These are phyloP conservation scores for Podocnemis expansa DNA, from an alignment of 2,113 vertebrate species.

Conservation along the genomic window DNA sequence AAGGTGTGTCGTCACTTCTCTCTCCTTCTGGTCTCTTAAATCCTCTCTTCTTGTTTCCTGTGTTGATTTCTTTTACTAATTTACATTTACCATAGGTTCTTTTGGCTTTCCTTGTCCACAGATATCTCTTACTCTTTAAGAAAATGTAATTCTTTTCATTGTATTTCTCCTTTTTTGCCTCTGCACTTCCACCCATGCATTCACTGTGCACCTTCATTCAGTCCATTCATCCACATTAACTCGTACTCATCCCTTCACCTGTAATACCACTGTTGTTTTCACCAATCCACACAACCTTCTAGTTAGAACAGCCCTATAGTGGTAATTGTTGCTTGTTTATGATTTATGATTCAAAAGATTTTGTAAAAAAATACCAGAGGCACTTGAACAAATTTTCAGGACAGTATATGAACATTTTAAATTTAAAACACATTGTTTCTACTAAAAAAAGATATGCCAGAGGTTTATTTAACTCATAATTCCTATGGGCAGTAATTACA, in stretches of 20 bases:
- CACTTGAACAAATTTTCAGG: too few species aligned
- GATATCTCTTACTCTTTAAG: background rate
- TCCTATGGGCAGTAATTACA: background rate
- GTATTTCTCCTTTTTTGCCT: background rate
- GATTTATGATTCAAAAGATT: too few species aligned
- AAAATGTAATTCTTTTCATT: background rate
- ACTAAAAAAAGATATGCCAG: background rate
- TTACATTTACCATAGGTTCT: background rate
- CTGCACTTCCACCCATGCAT: rapidly evolving
- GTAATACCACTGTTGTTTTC: too few species aligned
- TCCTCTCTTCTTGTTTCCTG: background rate
- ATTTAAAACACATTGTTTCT: background rate
- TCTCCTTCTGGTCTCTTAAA: background rate
- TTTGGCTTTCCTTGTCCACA: background rate
- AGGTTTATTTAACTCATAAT: background rate
- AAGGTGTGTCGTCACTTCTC: background rate
- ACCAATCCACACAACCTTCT: too few species aligned
- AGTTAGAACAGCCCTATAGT: too few species aligned
- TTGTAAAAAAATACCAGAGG: too few species aligned
- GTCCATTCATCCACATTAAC: too few species aligned
- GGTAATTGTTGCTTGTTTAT: too few species aligned
- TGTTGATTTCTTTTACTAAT: background rate
- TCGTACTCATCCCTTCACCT: too few species aligned
- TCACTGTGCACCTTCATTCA: background rate
- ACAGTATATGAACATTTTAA: too few species aligned